A percentile compares a stretch with the other conserved stretches of the same genome.
These are phyloP conservation scores for Siniperca obscura DNA, from an alignment of 2,797 vertebrate genomes.

Conservation along the genomic window DNA sequence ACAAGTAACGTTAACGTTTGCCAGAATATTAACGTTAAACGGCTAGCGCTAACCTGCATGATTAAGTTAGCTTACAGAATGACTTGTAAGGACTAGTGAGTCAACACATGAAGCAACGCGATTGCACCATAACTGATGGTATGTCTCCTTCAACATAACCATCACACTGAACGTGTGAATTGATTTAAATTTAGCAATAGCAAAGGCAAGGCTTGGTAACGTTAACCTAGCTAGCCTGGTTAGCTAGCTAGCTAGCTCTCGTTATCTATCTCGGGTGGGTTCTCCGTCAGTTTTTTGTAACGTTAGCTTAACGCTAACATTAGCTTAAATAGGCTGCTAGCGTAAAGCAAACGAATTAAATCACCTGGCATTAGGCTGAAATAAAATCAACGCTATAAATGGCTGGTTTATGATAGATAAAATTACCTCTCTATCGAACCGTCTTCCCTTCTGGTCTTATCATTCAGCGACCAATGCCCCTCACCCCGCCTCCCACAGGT, in stretches of 20 bases:
- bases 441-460: constrained; percentile 47
- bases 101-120: background rate
- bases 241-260: constrained; percentile 35
- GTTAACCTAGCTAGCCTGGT: constrained; percentile 28
- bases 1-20: too few species aligned
- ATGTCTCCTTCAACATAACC: background rate
- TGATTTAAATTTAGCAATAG: background rate
- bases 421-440: constrained; percentile 55
- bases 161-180: background rate
- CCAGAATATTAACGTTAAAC: background rate
- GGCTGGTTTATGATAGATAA: background rate
- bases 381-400: background rate
- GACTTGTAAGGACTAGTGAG: background rate
- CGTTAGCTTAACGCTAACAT: constrained; percentile 42
- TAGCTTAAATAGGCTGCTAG: background rate
- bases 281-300: constrained; percentile 37
- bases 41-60: background rate
- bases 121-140: background rate
- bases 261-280: constrained; percentile 43
- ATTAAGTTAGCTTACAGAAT: background rate
- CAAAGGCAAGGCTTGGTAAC: background rate
- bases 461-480: constrained; percentile 67
- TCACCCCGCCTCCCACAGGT: constrained; percentile 55
- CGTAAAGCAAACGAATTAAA: background rate
- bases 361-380: background rate